Evolutionary conservation across 2,888 invertebrate species (phyloP), one percentile per base, ranked within the genome.

Genomic region (Julus scandinavius): DNA sequence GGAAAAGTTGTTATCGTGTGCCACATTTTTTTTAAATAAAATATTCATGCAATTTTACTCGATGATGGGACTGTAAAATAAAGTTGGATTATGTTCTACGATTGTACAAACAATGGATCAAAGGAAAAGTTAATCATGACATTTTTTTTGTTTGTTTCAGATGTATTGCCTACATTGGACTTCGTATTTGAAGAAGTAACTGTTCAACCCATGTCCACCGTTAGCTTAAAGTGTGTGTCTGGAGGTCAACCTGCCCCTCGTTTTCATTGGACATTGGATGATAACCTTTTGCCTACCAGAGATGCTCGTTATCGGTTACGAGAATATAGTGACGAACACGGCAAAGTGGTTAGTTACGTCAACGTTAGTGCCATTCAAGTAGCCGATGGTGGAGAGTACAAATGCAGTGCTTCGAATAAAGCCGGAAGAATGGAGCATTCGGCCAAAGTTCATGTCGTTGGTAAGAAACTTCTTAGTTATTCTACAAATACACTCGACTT

Each of bases 111-210:
- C 45, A 45, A 7, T 45, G 45, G 45, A 45, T 5, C 45, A 45
- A 45, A 45, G 5, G 45, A 7, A 7, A 45, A 5, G 45, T 45
- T 45, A 54, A 54, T 54, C 45, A 45, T 45, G 45, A 45, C 50
- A 54, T 29, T 50, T 83, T 29, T 86, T 29, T 45, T 88, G 86
- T 88, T 50, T 88, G 90, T 9, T 90, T 50, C 86, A 93, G 93
- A 92, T 86, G 91, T 92, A 11, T 91, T 91, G 50, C 92, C 93
- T 17, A 89, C 91, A 9, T 90, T 92, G 38, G 89, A 91, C n/a
- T 91, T 89, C 41, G 83, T 89, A 1, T 91, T 91, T 87, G 88
- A 88, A 15, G 90, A 90, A 86, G 89, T 90, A 80, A 90, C 90
- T 0, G 89, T 91, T 13, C 89, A 90, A 38, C 90, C 90, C 11